phyloP scores from a whole-genome alignment of 2,888 invertebrate species.

The Saturnia pavonia region DNA sequence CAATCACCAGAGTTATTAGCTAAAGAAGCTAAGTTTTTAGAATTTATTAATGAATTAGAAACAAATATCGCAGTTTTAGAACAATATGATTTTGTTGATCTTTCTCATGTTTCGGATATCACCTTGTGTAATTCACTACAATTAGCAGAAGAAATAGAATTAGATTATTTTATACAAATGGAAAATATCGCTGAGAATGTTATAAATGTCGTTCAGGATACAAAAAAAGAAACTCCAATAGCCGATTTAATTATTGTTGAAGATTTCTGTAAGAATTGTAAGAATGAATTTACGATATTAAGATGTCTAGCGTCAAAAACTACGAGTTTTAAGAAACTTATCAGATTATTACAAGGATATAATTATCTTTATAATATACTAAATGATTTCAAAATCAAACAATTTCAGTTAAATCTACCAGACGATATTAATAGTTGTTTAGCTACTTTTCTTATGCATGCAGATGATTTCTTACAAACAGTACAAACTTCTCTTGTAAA shows the following conservation, averaged over 20 bases:
- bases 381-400: constrained; percentile 51
- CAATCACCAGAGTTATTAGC: constrained; percentile 43
- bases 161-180: constrained; percentile 54
- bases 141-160: constrained; percentile 52
- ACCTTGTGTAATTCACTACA: constrained; percentile 39
- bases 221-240: constrained; percentile 43
- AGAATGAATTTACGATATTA: constrained; percentile 60
- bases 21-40: constrained; percentile 60
- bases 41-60: constrained; percentile 62
- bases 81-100: constrained; percentile 64
- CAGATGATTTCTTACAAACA: constrained; percentile 51
- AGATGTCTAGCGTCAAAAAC: constrained; percentile 54
- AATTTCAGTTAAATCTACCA: constrained; percentile 41
- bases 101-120: constrained; percentile 57
- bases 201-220: constrained; percentile 55
- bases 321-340: constrained; percentile 59
- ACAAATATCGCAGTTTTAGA: constrained; percentile 63
- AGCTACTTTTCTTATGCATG: constrained; percentile 47
- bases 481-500: constrained; percentile 51
- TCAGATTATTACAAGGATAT: constrained; percentile 66
- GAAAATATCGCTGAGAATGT: constrained; percentile 56
- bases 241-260: constrained; percentile 58
- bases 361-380: constrained; percentile 49
- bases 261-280: constrained; percentile 61
- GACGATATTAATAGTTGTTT: constrained; percentile 49